phyloP scores from a whole-genome alignment of 2,797 vertebrate species.

The Echeneis naucrates region DNA sequence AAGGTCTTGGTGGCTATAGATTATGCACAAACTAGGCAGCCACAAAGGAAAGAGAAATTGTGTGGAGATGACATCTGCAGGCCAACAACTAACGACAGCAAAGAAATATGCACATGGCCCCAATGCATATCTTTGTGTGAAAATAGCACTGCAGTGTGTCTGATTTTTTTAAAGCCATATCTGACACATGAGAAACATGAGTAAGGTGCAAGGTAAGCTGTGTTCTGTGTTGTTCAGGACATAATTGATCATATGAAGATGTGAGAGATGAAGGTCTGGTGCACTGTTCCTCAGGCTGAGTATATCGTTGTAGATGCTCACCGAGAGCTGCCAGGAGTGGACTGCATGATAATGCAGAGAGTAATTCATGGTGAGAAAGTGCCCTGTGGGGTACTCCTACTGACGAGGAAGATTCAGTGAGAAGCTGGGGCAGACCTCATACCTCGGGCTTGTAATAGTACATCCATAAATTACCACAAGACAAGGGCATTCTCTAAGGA shows the following conservation, averaged over 20 bases:
- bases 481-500: constrained; percentile 77
- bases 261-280: constrained; percentile 10
- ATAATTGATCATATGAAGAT: constrained; percentile 21
- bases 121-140: constrained; percentile 53
- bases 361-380: constrained; percentile 56
- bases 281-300: not conserved
- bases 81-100: constrained; percentile 21
- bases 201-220: not conserved
- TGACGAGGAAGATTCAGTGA: constrained; percentile 58
- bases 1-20: constrained; percentile 60
- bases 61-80: constrained; percentile 39
- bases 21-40: constrained; percentile 44
- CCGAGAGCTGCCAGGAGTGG: constrained; percentile 8
- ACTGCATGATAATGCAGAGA: constrained; percentile 24
- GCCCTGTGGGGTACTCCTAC: constrained; percentile 53
- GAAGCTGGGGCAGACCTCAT: constrained; percentile 68
- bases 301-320: constrained; percentile 9
- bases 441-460: constrained; percentile 72
- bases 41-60: constrained; percentile 44
- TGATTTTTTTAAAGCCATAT: constrained; percentile 34
- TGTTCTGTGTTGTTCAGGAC: not conserved
- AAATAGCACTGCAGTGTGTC: constrained; percentile 10
- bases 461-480: constrained; percentile 79
- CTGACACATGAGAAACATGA: constrained; percentile 12
- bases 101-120: constrained; percentile 38